Evolutionary conservation across 2,888 invertebrate genomes (phyloP), one percentile per base, ranked within the genome.

Genomic region (Zelleria hepariella): DNA sequence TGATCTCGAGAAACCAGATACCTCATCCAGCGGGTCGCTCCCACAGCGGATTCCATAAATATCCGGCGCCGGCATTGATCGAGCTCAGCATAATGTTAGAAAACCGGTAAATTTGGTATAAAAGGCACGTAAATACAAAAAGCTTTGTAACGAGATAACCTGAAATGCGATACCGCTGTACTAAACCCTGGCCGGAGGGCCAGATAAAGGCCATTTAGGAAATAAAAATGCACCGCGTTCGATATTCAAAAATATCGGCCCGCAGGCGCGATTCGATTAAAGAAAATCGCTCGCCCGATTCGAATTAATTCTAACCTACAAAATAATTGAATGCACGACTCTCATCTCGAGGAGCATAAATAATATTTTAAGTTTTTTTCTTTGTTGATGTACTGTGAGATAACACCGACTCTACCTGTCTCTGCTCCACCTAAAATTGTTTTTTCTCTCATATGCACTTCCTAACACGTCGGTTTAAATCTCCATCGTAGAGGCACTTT

Each of bases 81-180:
- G 64, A 60, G 32, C 32, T 42, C 32, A 10, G 64, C 67, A 66
- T 60, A 27, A 66, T 66, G 69, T 70, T 72, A 72, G 74, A 67
- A 42, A 74, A 77, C 76, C 78, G 75, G 79, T 77, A 76, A 73
- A 78, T 76, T 77, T 69, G 71, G 74, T 76, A 72, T 74, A 75
- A 66, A 69, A 70, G 65, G 61, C 66, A 67, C 25, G 74, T 68
- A 71, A 69, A 70, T 73, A 76, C 78, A 80, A 79, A 78, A 78
- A 68, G 68, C 70, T 72, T 68, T 75, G 82, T 80, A 82, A 85
- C 81, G 77, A 86, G 80, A 83, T 82, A 82, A 80, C 77, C 71
- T 74, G 86, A 84, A 86, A 87, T 80, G 82, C 75, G 83, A 87
- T 83, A 82, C 74, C 76, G 73, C 77, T 73, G 80, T 80, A 83